These are phyloP conservation scores for Dromas ardeola DNA, from an alignment of 2,113 vertebrate genomes.

Conservation along the genomic window DNA sequence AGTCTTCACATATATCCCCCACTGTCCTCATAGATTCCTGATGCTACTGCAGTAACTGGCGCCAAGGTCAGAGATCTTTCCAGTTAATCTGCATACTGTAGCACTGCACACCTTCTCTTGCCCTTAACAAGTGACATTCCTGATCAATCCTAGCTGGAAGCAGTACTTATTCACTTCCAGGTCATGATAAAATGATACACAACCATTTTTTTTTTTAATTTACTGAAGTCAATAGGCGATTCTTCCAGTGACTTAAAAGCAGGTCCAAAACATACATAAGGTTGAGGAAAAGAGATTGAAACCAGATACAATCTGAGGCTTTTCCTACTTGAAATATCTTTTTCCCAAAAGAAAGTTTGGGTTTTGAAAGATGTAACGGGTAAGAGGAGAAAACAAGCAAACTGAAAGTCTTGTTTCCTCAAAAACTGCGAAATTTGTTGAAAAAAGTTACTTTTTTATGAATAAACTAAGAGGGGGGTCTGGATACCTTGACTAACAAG, in stretches of 20 bases:
- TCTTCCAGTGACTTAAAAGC: neutral
- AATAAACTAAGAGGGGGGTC: neutral
- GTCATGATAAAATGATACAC: rapidly evolving
- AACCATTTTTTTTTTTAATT: neutral
- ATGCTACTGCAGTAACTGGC: neutral
- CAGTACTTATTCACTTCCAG: neutral
- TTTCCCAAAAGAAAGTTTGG: neutral
- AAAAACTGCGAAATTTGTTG: neutral
- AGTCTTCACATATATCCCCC: neutral
- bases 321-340: neutral
- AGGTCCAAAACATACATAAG: neutral
- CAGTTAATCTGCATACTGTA: neutral
- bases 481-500: neutral
- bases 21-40: neutral
- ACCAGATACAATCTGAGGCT: neutral
- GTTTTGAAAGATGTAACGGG: neutral
- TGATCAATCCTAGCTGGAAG: neutral
- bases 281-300: neutral
- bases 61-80: neutral
- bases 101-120: neutral
- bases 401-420: neutral
- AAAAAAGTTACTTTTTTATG: neutral
- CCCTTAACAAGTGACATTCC: neutral
- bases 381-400: neutral
- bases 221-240: neutral